These are phyloP conservation scores for Rhopalosiphum padi DNA, from an alignment of 1,140 invertebrate species.

Conservation along the genomic window DNA sequence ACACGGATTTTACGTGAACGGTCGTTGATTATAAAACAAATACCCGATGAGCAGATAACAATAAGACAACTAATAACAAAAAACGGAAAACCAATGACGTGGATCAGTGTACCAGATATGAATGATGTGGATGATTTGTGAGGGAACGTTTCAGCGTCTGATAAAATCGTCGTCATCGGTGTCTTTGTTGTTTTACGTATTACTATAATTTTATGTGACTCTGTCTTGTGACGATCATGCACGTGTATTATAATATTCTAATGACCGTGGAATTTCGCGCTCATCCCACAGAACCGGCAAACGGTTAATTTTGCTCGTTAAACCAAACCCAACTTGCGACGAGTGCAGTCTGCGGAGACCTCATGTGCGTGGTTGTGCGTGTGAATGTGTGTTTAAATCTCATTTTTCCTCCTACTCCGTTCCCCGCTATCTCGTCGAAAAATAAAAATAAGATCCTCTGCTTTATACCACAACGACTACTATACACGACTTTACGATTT, in stretches of 20 bases:
- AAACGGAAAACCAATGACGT: background rate
- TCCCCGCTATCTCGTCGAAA: background rate
- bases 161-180: conserved; percentile 15
- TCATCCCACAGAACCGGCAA: background rate
- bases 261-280: background rate
- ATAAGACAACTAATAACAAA: background rate
- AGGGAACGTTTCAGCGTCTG: background rate
- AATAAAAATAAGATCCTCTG: conserved; percentile 12
- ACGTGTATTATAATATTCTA: background rate
- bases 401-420: background rate
- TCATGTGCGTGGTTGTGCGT: background rate
- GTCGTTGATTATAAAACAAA: background rate
- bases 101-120: background rate
- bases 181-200: background rate
- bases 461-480: background rate
- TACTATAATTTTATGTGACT: background rate
- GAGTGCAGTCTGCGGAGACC: background rate
- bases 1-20: background rate
- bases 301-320: conserved; percentile 35
- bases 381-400: background rate
- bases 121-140: background rate
- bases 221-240: background rate
- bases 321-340: background rate
- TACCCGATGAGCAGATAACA: background rate
- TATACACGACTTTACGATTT: conserved; percentile 53